Percentiles rank a stretch among this genome's conserved stretches.
Evolutionary conservation across 2,113 vertebrate species (phyloP).

Genomic region (Sebastes schlegelii): DNA sequence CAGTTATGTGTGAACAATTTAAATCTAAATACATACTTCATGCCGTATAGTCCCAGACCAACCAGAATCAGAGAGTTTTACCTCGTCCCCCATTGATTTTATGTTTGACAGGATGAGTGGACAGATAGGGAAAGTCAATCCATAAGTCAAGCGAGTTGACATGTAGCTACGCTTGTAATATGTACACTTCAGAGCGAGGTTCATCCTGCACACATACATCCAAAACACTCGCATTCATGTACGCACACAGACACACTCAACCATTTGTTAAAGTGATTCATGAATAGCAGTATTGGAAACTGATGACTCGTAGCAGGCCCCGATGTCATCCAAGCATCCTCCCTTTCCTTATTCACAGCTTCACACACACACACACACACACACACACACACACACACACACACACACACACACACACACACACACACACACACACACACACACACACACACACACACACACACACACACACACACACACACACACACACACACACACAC

Average conservation of each 20-base stretch:
- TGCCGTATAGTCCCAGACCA: neutral
- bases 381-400: conserved; percentile 11
- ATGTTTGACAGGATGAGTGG: neutral
- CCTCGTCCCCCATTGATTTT: neutral
- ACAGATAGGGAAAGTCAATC: conserved; percentile 2
- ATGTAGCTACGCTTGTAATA: neutral
- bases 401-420: conserved; percentile 14
- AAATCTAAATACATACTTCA: conserved; percentile 1
- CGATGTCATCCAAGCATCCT: conserved; percentile 49
- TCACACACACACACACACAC: neutral
- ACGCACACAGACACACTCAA: neutral
- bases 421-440: conserved; percentile 4
- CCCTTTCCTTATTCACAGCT: conserved; percentile 57
- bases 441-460: conserved; percentile 1
- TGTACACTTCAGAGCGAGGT: conserved; percentile 20
- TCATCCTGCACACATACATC: neutral
- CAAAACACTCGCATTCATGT: neutral
- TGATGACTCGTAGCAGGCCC: conserved; percentile 62
- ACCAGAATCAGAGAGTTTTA: neutral
- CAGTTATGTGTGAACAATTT: neutral
- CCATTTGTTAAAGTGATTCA: conserved; percentile 71
- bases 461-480: neutral
- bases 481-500: conserved; percentile 5
- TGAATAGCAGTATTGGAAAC: conserved; percentile 45
- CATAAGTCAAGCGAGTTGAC: neutral